Conservation (phyloP, 2,113 vertebrate genomes). For the Eudyptes chrysolophus region DNA sequence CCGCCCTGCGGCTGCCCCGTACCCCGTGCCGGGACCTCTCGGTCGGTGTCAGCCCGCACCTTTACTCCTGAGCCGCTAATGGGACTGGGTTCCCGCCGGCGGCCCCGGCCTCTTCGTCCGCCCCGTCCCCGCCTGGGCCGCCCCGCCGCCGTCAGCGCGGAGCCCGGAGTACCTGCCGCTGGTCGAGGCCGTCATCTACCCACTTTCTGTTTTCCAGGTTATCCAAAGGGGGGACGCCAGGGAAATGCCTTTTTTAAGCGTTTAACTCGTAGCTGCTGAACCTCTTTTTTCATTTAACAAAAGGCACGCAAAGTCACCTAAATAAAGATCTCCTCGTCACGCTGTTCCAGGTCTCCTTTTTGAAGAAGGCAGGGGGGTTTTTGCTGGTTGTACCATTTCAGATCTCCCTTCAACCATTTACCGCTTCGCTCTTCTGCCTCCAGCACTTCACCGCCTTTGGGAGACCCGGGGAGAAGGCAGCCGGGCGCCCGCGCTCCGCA, state of each 20-base stretch:
- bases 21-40: not conserved
- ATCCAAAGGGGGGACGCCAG: rapidly evolving
- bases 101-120: not conserved
- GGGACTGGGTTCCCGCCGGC: not conserved
- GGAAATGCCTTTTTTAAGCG: not conserved
- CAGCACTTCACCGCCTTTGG: not conserved
- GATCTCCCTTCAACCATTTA: not conserved
- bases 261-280: not conserved
- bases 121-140: too few species aligned
- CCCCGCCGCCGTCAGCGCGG: too few species aligned
- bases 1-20: too few species aligned
- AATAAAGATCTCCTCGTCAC: not conserved
- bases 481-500: not conserved
- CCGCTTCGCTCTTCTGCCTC: not conserved
- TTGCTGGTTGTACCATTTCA: not conserved
- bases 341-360: not conserved
- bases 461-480: not conserved
- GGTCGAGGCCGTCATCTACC: rapidly evolving
- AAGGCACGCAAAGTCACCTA: rapidly evolving
- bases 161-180: rapidly evolving
- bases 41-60: not conserved
- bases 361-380: not conserved
- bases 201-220: rapidly evolving
- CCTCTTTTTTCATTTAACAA: not conserved
- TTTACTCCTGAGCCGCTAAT: not conserved